Base-by-base conservation (phyloP, 2,888 invertebrate genomes). In the Cephonodes hylas region DNA sequence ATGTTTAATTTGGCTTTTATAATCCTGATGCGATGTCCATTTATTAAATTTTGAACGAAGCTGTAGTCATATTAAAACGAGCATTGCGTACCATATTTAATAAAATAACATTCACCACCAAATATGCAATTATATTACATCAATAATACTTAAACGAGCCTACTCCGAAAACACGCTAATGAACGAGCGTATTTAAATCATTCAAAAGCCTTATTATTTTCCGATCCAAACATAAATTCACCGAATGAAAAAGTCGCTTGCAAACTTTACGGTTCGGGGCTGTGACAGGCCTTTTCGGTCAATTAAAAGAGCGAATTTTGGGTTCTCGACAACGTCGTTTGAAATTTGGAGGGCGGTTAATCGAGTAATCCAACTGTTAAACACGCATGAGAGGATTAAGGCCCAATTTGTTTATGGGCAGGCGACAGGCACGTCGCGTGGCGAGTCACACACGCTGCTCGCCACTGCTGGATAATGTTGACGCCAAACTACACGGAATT, bases 351-450 rank as follows among this genome's bases (percentile, higher is more conserved):
- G 73, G 70, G 73, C 70, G 68, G 73, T 66, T 81, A 82, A 84
- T 82, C 77, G 83, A 83, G 80, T 81, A 84, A 82, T 83, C 77
- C 81, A 73, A 77, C 75, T 81, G 82, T 78, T 83, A 80, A 84
- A 84, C 83, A 83, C 77, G 79, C 83, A 76, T 79, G 83, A 76
- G 76, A 76, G 81, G 80, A 82, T 86, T 82, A 83, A 74, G 76
- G 75, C 72, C 75, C 75, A 80, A 80, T 79, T 80, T 76, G 77
- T 76, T 81, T 79, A 77, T 76, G 76, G 75, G 70, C 74, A 71
- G 76, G 70, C 71, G 73, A 76, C 71, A 74, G 66, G 68, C 66
- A 53, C 53, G 42, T 62, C 4, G 34, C 46, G 48, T 20, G 60
- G 42, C 44, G 44, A 44, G 42, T 59, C 44, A 59, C 58, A 59